Evolutionary conservation across 2,797 vertebrate genomes (phyloP).

Genomic region (Selene dorsalis): DNA sequence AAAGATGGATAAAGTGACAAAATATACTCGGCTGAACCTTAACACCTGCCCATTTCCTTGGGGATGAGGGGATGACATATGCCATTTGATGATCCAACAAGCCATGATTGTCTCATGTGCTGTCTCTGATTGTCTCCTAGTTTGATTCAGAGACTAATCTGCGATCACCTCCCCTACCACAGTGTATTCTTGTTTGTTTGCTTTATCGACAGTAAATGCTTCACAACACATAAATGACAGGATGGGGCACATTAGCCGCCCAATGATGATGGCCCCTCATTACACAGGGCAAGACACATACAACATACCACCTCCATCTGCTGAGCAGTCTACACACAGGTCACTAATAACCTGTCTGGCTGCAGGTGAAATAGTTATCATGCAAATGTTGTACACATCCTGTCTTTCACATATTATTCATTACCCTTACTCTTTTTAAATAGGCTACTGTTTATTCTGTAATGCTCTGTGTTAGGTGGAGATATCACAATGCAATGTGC

Average conservation of each 20-base stretch:
- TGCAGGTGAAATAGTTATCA: slow-evolving; percentile 20
- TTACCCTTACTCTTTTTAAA: neutral
- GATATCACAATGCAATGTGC: neutral
- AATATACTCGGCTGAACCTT: neutral
- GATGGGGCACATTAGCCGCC: slow-evolving; percentile 22
- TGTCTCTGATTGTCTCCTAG: neutral
- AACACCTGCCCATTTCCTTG: no score
- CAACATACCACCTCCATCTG: slow-evolving; percentile 31
- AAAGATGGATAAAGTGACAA: neutral
- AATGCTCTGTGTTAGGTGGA: neutral
- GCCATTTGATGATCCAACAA: neutral
- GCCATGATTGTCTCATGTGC: neutral
- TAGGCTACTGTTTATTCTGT: neutral
- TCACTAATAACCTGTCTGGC: slow-evolving; percentile 20
- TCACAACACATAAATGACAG: slow-evolving; percentile 19
- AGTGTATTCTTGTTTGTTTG: neutral
- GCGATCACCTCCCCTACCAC: neutral
- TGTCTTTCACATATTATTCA: neutral
- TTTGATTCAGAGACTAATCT: neutral
- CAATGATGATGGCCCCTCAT: slow-evolving; percentile 23
- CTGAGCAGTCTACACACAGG: slow-evolving; percentile 32
- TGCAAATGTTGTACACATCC: slow-evolving; percentile 18
- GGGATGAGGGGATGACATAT: neutral
- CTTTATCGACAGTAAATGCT: neutral
- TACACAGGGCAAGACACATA: slow-evolving; percentile 7